A percentile compares a stretch with the other conserved stretches of the same genome.
These are phyloP conservation scores for Homarus americanus DNA, from an alignment of 1,140 invertebrate genomes.

Conservation along the genomic window DNA sequence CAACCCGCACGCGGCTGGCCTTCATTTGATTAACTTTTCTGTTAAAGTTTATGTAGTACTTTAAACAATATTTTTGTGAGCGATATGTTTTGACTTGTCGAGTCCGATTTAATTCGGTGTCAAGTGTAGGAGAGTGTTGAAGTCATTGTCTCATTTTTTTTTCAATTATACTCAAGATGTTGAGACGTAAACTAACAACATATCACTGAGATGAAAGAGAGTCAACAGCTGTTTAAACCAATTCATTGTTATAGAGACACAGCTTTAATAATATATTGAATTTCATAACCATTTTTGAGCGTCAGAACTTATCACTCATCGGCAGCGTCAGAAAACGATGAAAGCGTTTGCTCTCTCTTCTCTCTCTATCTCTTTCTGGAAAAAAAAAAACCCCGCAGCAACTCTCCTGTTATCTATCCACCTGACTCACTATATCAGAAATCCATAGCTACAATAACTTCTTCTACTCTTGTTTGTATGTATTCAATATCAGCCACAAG, in stretches of 20 bases:
- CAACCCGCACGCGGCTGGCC: not conserved
- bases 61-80: not conserved
- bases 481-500: not conserved
- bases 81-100: not conserved
- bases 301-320: slow-evolving; percentile 27
- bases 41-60: slow-evolving; percentile 26
- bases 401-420: no score
- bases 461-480: no score
- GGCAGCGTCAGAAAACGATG: not conserved
- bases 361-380: slow-evolving; percentile 4
- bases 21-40: slow-evolving; percentile 38
- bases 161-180: no score
- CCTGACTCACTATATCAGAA: not conserved
- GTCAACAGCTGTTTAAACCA: not conserved
- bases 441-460: not conserved
- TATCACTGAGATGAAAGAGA: no score
- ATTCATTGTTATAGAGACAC: not conserved
- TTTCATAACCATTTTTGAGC: slow-evolving; percentile 26
- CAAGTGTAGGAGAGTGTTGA: no score
- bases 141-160: no score
- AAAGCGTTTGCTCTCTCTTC: not conserved
- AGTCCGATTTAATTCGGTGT: not conserved
- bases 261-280: slow-evolving; percentile 36
- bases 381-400: no score
- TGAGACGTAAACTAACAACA: no score